Conservation (phyloP, 1,140 invertebrate species). For the Dreissena polymorpha region DNA sequence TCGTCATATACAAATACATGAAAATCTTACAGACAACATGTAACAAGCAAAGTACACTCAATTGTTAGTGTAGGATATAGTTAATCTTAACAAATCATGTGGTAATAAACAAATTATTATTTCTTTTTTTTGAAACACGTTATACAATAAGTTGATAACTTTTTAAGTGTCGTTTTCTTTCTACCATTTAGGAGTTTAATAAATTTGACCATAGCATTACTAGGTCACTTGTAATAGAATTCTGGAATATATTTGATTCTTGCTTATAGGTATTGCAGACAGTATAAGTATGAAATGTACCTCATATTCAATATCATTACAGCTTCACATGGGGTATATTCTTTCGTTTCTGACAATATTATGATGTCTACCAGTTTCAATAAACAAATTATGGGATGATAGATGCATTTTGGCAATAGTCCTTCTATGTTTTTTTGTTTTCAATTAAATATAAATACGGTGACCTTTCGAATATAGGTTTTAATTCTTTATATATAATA, state of each 20-base stretch:
- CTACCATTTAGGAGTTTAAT: no score
- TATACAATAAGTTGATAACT: no score
- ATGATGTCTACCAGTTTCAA: slow-evolving; percentile 22
- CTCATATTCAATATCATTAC: slow-evolving; percentile 10
- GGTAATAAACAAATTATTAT: no score
- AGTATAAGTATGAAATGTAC: slow-evolving; percentile 3
- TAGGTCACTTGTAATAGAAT: background rate
- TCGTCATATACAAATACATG: background rate
- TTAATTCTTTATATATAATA: background rate
- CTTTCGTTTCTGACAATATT: slow-evolving; percentile 21
- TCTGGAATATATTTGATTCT: slow-evolving; percentile 4
- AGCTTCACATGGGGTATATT: background rate
- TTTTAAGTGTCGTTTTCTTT: no score
- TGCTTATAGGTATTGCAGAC: background rate
- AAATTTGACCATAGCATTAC: no score
- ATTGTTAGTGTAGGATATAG: background rate
- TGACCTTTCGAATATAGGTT: background rate
- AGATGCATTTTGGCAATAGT: background rate
- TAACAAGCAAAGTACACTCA: background rate
- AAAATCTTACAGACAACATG: background rate
- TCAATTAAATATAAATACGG: background rate
- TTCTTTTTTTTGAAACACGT: no score
- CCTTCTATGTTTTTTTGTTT: background rate
- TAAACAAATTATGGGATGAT: slow-evolving; percentile 6
- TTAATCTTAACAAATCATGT: no score